Conservation (phyloP, 2,888 invertebrate genomes). For the Meliscaeva auricollis region DNA sequence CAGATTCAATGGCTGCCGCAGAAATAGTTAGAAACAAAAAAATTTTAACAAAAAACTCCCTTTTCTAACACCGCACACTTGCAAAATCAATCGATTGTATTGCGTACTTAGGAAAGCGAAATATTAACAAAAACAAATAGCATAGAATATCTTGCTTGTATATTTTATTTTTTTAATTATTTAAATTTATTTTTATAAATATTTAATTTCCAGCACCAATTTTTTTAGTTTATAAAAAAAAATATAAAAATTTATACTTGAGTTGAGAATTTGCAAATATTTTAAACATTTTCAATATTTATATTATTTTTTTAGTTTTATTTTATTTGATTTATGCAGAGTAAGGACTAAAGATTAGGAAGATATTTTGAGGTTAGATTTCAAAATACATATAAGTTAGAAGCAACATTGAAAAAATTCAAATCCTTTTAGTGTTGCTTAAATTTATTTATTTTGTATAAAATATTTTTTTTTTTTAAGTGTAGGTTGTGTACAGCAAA, state of each 20-base stretch:
- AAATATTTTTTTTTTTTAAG: constrained; percentile 10
- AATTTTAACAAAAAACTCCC: constrained; percentile 9
- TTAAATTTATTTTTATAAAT: constrained; percentile 39
- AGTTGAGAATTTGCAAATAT: constrained; percentile 66
- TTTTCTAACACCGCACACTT: constrained; percentile 64
- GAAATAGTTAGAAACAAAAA: constrained; percentile 44
- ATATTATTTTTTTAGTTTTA: constrained; percentile 24
- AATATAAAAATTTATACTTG: constrained; percentile 46
- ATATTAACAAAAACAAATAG: constrained; percentile 4
- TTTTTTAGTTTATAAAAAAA: constrained; percentile 58
- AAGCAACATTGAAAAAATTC: constrained; percentile 42
- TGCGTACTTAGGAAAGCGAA: constrained; percentile 70
- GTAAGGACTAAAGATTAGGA: background rate
- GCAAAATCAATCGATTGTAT: constrained; percentile 33
- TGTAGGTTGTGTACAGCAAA: background rate
- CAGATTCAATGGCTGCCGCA: constrained; percentile 73
- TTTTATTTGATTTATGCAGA: constrained; percentile 47
- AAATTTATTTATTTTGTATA: constrained; percentile 11
- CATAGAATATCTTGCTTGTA: constrained; percentile 62
- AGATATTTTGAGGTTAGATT: background rate
- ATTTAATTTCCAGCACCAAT: constrained; percentile 71
- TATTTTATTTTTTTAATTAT: constrained; percentile 31
- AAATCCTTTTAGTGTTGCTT: constrained; percentile 71
- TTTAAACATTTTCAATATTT: constrained; percentile 25
- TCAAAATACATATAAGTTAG: background rate